phyloP scores from a whole-genome alignment of 1,140 invertebrate species.

The Aphelenchoides avenae region DNA sequence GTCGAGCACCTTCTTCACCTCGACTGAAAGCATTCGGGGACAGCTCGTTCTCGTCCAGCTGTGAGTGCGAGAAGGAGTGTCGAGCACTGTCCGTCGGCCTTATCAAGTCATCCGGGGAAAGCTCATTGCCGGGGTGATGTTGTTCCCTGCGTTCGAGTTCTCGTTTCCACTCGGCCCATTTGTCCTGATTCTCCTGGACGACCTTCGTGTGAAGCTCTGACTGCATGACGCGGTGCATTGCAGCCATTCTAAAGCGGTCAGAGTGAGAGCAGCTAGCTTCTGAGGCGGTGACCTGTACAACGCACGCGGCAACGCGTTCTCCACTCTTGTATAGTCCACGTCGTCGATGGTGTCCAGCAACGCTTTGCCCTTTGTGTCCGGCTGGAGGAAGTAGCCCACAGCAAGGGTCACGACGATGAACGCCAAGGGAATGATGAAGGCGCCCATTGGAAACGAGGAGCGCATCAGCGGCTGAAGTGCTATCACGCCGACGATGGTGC shows the following conservation, averaged over 20 bases:
- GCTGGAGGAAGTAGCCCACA: constrained; percentile 49
- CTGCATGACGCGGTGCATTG: constrained; percentile 32
- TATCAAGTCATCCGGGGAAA: too few relatives aligned
- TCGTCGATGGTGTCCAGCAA: constrained; percentile 55
- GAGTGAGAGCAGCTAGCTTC: neutral
- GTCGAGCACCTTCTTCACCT: too few relatives aligned
- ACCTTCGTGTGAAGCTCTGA: constrained; percentile 19
- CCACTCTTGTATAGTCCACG: constrained; percentile 45
- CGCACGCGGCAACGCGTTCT: constrained; percentile 48
- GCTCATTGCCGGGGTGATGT: too few relatives aligned
- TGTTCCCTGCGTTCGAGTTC: constrained; percentile 11
- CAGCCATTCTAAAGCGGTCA: constrained; percentile 20
- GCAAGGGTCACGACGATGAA: constrained; percentile 47
- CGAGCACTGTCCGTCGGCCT: too few relatives aligned
- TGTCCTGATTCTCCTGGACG: constrained; percentile 17
- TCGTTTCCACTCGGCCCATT: constrained; percentile 22
- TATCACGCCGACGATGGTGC: constrained; percentile 46
- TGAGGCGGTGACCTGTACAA: constrained; percentile 22
- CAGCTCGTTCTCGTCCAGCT: too few relatives aligned
- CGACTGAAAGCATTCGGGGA: too few relatives aligned
- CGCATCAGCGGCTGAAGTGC: constrained; percentile 41
- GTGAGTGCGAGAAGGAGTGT: too few relatives aligned
- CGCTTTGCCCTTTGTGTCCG: constrained; percentile 57
- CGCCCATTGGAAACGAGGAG: constrained; percentile 35
- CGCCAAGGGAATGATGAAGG: constrained; percentile 48